Evolutionary conservation across 2,888 invertebrate genomes (phyloP).

Genomic region (Agriotes lineatus): DNA sequence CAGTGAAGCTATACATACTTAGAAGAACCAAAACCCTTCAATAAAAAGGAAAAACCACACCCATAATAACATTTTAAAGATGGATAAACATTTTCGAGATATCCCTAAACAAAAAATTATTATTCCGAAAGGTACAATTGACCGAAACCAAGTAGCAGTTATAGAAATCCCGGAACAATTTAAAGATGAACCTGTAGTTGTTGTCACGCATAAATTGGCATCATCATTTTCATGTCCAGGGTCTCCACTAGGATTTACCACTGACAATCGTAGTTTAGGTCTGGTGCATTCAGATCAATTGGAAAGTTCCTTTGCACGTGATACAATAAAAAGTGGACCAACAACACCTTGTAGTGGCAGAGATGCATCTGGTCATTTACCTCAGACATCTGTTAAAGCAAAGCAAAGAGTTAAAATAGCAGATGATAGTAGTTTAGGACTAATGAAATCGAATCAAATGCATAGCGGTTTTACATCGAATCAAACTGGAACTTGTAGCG

Average conservation of each 20-base stretch:
- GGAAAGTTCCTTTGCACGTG: neutral
- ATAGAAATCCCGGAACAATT: conserved; percentile 50
- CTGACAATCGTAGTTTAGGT: neutral
- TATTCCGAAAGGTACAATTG: conserved; percentile 21
- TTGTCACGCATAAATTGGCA: conserved; percentile 46
- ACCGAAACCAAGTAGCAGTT: neutral
- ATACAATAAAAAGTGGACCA: neutral
- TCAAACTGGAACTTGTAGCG: neutral
- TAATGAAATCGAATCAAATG: neutral
- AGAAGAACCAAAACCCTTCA: too few species aligned
- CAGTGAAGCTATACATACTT: too few species aligned
- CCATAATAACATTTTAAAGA: too few species aligned
- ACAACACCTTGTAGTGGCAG: too few species aligned
- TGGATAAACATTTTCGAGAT: too few species aligned
- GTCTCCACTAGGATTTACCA: neutral
- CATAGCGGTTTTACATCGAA: neutral
- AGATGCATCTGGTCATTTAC: too few species aligned
- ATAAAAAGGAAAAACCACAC: too few species aligned
- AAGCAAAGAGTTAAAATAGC: too few species aligned
- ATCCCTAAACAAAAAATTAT: conserved; percentile 18
- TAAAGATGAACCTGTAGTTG: conserved; percentile 48
- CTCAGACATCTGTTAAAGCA: too few species aligned
- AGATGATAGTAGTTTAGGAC: neutral
- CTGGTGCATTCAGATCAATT: neutral
- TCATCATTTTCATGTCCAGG: neutral